Evolutionary conservation across 2,888 invertebrate genomes (phyloP), one percentile per base, ranked within the genome.

Genomic region (Troides aeacus): DNA sequence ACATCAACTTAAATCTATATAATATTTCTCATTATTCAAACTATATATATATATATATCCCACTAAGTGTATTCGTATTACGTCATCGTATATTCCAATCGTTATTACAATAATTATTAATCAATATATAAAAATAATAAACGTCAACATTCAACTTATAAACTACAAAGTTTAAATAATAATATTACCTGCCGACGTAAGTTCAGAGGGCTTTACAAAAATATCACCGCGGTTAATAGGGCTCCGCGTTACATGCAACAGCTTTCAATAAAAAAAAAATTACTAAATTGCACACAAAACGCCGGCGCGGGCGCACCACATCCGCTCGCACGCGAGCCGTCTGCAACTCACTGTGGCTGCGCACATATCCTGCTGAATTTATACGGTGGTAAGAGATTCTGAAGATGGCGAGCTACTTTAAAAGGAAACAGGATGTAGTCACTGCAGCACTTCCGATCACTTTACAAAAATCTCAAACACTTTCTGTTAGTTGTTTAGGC

Each of bases 1-100:
- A 92, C 90, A 89, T 89, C 83, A 88, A 89, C 89, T 89, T 90
- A 90, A 85, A 72, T 74, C 89, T 90, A 89, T 79, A 79, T 81
- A 81, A 74, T 74, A 75, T 69, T 77, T 75, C 76, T 81, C 78
- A 77, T 79, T 78, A 80, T n/a, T 79, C 81, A 79, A 86, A 84
- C 81, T 87, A 88, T 39, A 39, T 81, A 30, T 30, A 30, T 30
- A 30, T 30, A 30, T 30, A 30, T 30, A 30, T 30, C 30, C 79
- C 79, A 79, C 83, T 84, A 84, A 78, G 76, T 80, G 79, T 70
- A 67, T 66, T 66, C 60, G 70, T 70, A 70, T 66, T 70, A n/a
- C 62, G 66, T 62, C 56, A 82, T 78, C 78, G 79, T 81, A 84
- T 81, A 80, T 81, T 71, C 68, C 71, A 71, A 74, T 62, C 53